Evolutionary conservation across 2,113 vertebrate genomes (phyloP).

Genomic region (Apteryx owenii): DNA sequence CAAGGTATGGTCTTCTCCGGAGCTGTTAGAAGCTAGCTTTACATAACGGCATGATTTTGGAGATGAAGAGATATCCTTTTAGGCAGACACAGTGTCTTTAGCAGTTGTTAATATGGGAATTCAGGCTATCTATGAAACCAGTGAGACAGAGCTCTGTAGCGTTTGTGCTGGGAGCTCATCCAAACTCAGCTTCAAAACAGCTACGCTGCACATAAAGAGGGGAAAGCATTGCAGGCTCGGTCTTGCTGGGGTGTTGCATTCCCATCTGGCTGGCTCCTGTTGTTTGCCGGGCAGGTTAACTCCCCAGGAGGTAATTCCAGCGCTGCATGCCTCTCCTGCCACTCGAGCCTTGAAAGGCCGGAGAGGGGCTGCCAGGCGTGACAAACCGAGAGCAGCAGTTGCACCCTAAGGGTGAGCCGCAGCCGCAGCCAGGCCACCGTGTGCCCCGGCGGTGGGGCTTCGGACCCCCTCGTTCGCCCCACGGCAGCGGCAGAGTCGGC

Average conservation of each 20-base stretch:
- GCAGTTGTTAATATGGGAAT: fast-evolving
- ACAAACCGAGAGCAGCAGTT: not conserved
- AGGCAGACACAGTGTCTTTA: fast-evolving
- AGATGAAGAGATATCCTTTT: fast-evolving
- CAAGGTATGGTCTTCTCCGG: not conserved
- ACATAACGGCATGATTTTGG: fast-evolving
- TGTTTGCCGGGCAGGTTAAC: fast-evolving
- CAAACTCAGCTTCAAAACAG: fast-evolving
- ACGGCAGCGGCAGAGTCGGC: too few relatives aligned
- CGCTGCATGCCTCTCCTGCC: not conserved
- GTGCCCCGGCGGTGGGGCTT: too few relatives aligned
- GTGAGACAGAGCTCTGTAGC: not conserved
- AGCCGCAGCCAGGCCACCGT: not conserved
- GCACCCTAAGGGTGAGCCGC: not conserved
- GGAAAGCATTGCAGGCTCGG: fast-evolving
- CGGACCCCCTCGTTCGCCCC: too few relatives aligned
- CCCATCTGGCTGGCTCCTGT: not conserved
- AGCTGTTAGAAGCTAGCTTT: not conserved
- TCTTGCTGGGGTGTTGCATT: fast-evolving
- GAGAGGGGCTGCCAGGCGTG: not conserved
- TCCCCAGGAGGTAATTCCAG: not conserved
- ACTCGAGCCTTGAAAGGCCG: not conserved
- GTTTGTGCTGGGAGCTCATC: fast-evolving
- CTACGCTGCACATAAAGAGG: fast-evolving
- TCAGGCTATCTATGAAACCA: not conserved